Base-by-base conservation (phyloP, 2,797 vertebrate species). In the Danio jaintianensis region DNA sequence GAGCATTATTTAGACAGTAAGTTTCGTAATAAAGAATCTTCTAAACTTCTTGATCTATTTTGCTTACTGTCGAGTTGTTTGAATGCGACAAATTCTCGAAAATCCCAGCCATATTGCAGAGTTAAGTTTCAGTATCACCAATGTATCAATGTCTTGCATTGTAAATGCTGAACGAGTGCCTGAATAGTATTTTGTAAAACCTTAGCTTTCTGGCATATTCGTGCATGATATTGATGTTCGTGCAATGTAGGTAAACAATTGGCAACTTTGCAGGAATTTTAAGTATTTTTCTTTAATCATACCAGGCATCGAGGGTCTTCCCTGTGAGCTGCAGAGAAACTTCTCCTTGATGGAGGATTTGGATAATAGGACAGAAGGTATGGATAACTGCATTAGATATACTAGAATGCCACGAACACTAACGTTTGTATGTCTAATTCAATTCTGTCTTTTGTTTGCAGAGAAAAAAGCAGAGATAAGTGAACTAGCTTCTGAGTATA, bases 341-440 rank as follows among this genome's bases (percentile, higher is more conserved):
- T 99, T 99, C 91, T 96, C 98, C 87, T 93, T 99, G 79, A 99
- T 99, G 98, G 93, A 96, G 67, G 98, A 99, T 83, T 91, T 99
- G 62, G 98, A 99, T 89, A 97, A 97, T 88, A 96, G 98, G 87
- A 99, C 97, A 36, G 97, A 99, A 89, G 97, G 98, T 99, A 87
- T 79, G 95, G 62, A 29, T n/a, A 48, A 22, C 62, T 18, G 36
- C 7, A 48, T 12, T 12, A 56, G 1, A n/a, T 12, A 55, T 36
- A 61, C 22, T 10, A 7, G 9, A 0, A 2, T 29, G 10, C 15
- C 6, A 29, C 36, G 47, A 29, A 10, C 29, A 16, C 13, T 16
- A 9, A 5, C 7, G 18, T 53, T 36, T 77, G n/a, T 15, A 0
- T 56, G 38, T 56, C 18, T 55, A 22, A 12, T 67, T 13, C 15